Conservation (phyloP, 2,797 vertebrate genomes). For the Miichthys miiuy region DNA sequence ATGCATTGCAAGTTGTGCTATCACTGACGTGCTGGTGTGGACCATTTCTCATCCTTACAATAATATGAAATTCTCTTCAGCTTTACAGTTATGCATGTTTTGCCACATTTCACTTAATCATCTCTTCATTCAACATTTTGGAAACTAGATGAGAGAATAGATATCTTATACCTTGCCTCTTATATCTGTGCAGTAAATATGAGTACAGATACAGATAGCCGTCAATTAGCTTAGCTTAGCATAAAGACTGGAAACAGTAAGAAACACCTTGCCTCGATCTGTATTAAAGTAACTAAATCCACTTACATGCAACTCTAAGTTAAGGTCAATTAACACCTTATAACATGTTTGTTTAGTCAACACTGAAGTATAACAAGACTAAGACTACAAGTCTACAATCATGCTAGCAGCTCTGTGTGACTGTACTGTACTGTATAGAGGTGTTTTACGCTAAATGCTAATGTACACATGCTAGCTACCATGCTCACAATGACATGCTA, state of each 20-base stretch:
- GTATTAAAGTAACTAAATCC: neutral
- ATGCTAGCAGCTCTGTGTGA: no score
- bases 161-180: neutral
- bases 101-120: neutral
- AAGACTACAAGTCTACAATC: no score
- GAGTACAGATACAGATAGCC: neutral
- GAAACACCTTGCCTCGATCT: neutral
- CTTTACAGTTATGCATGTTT: neutral
- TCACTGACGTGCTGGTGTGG: neutral
- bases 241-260: no score
- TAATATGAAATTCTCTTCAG: neutral
- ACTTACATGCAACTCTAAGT: neutral
- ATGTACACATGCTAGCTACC: neutral
- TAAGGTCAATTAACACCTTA: no score
- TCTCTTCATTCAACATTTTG: neutral
- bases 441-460: no score
- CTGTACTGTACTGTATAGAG: no score
- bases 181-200: neutral
- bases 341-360: no score
- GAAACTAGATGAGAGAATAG: neutral
- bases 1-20: conserved; percentile 2
- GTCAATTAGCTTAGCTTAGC: neutral
- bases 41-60: conserved; percentile 1
- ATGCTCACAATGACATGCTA: neutral
- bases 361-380: no score